These are phyloP conservation scores for Manduca sexta DNA, from an alignment of 1,140 invertebrate genomes.

Conservation along the genomic window DNA sequence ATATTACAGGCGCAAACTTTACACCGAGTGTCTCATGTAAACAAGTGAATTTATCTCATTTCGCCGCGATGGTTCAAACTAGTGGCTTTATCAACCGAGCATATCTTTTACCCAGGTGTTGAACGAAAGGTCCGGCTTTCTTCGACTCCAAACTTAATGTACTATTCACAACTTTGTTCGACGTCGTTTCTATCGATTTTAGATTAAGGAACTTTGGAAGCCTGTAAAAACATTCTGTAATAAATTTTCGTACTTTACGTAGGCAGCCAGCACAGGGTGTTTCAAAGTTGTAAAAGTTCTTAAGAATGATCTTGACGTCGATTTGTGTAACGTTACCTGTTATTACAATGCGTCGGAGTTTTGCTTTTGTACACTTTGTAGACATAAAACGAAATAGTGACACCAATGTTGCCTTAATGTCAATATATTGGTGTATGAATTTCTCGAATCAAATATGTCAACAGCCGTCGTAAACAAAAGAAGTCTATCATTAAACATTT, in stretches of 20 bases:
- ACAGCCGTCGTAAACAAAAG: too few relatives aligned
- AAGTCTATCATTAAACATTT: too few relatives aligned
- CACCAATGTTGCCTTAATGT: too few relatives aligned
- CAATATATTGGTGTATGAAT: too few relatives aligned
- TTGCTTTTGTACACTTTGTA: neutral
- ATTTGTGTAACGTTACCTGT: neutral
- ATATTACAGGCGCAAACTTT: too few relatives aligned
- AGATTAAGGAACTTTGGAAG: slow-evolving; percentile 66
- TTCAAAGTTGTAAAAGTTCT: slow-evolving; percentile 23
- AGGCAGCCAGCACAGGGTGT: slow-evolving; percentile 19
- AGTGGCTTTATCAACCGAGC: slow-evolving; percentile 47
- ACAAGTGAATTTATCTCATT: slow-evolving; percentile 39
- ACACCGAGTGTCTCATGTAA: slow-evolving; percentile 2
- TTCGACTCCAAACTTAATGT: slow-evolving; percentile 56
- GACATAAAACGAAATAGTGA: too few relatives aligned
- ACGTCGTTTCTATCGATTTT: slow-evolving; percentile 67
- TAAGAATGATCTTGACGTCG: slow-evolving; percentile 18
- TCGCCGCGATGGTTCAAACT: slow-evolving; percentile 18
- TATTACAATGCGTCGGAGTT: neutral
- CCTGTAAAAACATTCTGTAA: slow-evolving; percentile 63
- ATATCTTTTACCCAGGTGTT: slow-evolving; percentile 60
- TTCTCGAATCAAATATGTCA: too few relatives aligned
- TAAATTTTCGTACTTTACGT: slow-evolving; percentile 51
- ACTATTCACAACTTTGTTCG: slow-evolving; percentile 62
- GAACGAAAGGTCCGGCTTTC: slow-evolving; percentile 55